phyloP scores from a whole-genome alignment of 1,140 invertebrate genomes.

The Papilio glaucus region DNA sequence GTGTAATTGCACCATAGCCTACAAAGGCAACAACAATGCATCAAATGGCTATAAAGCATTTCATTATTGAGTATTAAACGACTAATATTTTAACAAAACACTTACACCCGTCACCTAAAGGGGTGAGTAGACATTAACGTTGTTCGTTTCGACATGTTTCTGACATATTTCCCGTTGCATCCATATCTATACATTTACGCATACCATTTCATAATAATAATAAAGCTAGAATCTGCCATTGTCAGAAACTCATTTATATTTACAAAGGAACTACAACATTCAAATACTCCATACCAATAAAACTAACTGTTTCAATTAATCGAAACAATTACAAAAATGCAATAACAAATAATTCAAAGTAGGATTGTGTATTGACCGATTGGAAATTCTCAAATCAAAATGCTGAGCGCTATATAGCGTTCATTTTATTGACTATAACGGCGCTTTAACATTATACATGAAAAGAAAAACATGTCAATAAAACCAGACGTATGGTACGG shows the following conservation, averaged over 20 bases:
- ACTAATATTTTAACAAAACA: not conserved
- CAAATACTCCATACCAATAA: not conserved
- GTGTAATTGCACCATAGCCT: not conserved
- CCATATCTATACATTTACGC: too few relatives aligned
- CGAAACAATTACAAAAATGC: not conserved
- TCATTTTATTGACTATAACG: conserved; percentile 25
- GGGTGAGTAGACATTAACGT: too few relatives aligned
- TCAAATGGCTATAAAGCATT: not conserved
- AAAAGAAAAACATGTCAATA: conserved; percentile 32
- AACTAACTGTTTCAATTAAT: conserved; percentile 17
- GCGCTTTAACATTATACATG: conserved; percentile 22
- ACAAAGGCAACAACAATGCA: not conserved
- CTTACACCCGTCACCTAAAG: too few relatives aligned
- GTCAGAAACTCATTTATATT: not conserved
- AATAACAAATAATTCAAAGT: conserved; percentile 20
- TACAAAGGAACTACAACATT: not conserved
- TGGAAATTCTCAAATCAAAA: conserved; percentile 5
- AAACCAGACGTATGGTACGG: conserved; percentile 32
- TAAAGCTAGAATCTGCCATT: not conserved
- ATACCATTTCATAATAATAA: too few relatives aligned
- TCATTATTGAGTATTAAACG: not conserved
- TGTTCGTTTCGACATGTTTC: too few relatives aligned
- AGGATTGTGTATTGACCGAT: not conserved
- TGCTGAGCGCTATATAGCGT: not conserved
- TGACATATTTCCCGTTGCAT: too few relatives aligned